Evolutionary conservation across 2,888 invertebrate species (phyloP), one percentile per base, ranked within the genome.

Genomic region (Sarcophaga caerulescens): DNA sequence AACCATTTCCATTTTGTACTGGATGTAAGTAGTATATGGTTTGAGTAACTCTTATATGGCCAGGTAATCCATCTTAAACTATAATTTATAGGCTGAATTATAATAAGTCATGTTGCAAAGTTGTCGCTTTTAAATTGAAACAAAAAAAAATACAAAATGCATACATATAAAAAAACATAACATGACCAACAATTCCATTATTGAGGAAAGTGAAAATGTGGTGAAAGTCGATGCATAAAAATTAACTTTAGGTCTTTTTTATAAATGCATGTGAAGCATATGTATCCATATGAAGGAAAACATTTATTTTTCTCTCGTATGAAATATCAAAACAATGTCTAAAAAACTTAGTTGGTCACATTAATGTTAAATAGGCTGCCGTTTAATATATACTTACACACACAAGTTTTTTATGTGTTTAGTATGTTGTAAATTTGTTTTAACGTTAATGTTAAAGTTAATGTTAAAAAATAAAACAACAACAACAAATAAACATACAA

Each of bases 41-140:
- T 25, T 59, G 63, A 74, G 62, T 75, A 69, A 47, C 75, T 75
- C 75, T 70, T 70, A 75, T 71, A 57, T 80, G 63, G 57, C 74
- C 82, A 80, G 66, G 69, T 83, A 84, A 87, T 87, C 69, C 82
- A 84, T 88, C 82, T 77, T 73, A 76, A 62, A 71, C 44, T 84
- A 85, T 80, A 87, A 85, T 85, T 88, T 88, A 84, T 87, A 75
- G 74, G 69, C 66, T 52, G 79, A 63, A 45, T 79, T 84, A 80
- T 84, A 76, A 76, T 45, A 82, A 78, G 65, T 73, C 63, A 75
- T 65, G 63, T 59, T 74, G 52, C 65, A 60, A 11, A 65, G 60
- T 79, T 75, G 75, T 44, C 3, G 62, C 25, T 78, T 25, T 25
- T 23, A 59, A 57, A 44, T 35, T 14, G 17, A 21, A 66, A 71